Conservation (phyloP, 2,797 vertebrate genomes). For the Falco berigora region DNA sequence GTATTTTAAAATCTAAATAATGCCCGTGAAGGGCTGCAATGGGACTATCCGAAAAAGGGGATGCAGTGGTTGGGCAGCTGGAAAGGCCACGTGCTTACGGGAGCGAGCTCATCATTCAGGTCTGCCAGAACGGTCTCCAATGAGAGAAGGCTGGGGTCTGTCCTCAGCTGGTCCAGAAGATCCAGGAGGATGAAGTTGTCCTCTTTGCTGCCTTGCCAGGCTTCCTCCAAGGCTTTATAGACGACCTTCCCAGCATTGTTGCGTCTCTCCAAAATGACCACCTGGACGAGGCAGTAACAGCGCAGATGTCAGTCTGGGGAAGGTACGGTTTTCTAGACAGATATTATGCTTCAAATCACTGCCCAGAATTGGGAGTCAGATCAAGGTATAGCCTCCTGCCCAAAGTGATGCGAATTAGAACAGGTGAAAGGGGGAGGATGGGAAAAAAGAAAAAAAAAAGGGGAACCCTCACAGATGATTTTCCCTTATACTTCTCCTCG, state of each 20-base stretch:
- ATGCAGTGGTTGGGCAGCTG: accelerated
- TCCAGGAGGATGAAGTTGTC: constrained; percentile 84
- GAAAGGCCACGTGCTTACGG: constrained; percentile 70
- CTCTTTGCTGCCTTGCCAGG: constrained; percentile 88
- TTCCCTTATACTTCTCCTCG: constrained; percentile 68
- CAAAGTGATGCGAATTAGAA: accelerated
- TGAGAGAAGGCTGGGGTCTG: constrained; percentile 83
- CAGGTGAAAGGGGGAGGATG: background rate
- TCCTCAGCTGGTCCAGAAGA: constrained; percentile 84
- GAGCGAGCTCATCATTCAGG: constrained; percentile 90
- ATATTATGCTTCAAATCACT: background rate
- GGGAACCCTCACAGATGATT: constrained; percentile 63
- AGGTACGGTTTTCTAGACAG: background rate
- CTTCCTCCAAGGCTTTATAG: constrained; percentile 79
- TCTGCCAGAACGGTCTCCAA: constrained; percentile 83
- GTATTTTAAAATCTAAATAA: background rate
- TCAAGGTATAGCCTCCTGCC: background rate
- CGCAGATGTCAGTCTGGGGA: background rate
- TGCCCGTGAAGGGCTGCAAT: background rate
- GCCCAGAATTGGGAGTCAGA: background rate
- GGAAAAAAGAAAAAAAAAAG: no score
- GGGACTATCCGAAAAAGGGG: background rate
- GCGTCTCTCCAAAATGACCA: constrained; percentile 89
- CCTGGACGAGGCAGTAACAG: constrained; percentile 66
- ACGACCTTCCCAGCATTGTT: constrained; percentile 82